Evolutionary conservation across 1,140 invertebrate species (phyloP).

Genomic region (Drosophila pruinosa): DNA sequence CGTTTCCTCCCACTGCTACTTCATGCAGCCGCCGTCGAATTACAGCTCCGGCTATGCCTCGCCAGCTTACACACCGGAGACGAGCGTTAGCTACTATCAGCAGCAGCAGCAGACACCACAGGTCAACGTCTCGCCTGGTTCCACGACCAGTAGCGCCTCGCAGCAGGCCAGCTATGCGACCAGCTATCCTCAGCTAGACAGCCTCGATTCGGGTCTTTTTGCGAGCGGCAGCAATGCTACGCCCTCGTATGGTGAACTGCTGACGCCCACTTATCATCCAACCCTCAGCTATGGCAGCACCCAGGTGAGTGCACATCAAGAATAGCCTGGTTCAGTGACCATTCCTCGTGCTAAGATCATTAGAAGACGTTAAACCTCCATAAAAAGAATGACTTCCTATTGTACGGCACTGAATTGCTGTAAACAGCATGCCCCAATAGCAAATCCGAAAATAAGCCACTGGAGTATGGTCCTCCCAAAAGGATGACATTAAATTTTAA

Average conservation of each 20-base stretch:
- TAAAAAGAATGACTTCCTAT: no score
- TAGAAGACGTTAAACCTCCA: no score
- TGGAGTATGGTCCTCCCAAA: no score
- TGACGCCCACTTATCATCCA: constrained; percentile 54
- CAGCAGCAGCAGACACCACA: constrained; percentile 42
- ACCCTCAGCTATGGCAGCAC: constrained; percentile 55
- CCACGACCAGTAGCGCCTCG: constrained; percentile 6
- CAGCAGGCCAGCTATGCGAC: constrained; percentile 35
- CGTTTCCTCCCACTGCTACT: constrained; percentile 53
- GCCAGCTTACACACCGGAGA: constrained; percentile 69
- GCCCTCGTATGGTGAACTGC: constrained; percentile 72
- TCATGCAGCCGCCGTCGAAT: constrained; percentile 79
- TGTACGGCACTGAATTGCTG: no score
- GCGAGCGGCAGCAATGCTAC: constrained; percentile 56
- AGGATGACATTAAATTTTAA: no score
- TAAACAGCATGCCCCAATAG: no score
- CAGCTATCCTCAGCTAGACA: constrained; percentile 63
- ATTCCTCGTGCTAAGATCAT: no score
- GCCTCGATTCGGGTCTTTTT: constrained; percentile 65
- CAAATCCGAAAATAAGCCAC: no score
- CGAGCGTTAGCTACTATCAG: constrained; percentile 69
- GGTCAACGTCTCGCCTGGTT: constrained; percentile 6
- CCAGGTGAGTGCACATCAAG: constrained; percentile 50
- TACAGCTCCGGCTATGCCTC: constrained; percentile 80
- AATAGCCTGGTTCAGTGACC: no score